Percentiles rank a stretch among this genome's conserved stretches.
Evolutionary conservation across 2,888 invertebrate genomes (phyloP).

Genomic region (Stictocephala bisonia): DNA sequence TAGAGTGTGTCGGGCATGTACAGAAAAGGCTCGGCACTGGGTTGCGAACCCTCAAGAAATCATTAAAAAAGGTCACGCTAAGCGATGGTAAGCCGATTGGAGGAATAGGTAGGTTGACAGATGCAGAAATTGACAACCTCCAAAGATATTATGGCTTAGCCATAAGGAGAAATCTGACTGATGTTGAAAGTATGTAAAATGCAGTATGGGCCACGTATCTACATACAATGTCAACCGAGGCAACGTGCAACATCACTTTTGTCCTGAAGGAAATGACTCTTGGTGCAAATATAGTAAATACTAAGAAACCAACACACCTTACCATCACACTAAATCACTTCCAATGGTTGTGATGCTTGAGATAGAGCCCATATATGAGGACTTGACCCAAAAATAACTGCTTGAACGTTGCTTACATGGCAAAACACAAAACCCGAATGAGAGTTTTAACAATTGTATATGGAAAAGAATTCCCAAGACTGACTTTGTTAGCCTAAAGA

Average conservation of each 20-base stretch:
- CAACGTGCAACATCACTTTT: slow-evolving; percentile 55
- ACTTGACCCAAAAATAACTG: slow-evolving; percentile 36
- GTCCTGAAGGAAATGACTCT: too few relatives aligned
- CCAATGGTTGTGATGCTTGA: slow-evolving; percentile 24
- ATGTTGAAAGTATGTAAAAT: slow-evolving; percentile 55
- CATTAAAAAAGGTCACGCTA: slow-evolving; percentile 2
- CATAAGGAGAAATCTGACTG: slow-evolving; percentile 54
- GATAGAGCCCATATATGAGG: slow-evolving; percentile 36
- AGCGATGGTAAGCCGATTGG: slow-evolving; percentile 46
- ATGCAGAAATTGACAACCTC: slow-evolving; percentile 55
- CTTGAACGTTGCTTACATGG: slow-evolving; percentile 47
- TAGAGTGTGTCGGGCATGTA: too few relatives aligned
- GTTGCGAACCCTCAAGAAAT: slow-evolving; percentile 38
- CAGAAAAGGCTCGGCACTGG: slow-evolving; percentile 48
- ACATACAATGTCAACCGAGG: slow-evolving; percentile 56
- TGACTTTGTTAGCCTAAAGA: slow-evolving; percentile 12
- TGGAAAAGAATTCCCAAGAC: slow-evolving; percentile 24
- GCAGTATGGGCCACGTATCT: slow-evolving; percentile 58
- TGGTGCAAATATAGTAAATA: slow-evolving; percentile 53
- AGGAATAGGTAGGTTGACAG: slow-evolving; percentile 55
- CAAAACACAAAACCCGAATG: slow-evolving; percentile 29
- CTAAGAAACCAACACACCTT: slow-evolving; percentile 20
- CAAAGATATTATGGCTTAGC: slow-evolving; percentile 58
- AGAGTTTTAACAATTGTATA: slow-evolving; percentile 39
- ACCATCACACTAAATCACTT: slow-evolving; percentile 8